phyloP scores from a whole-genome alignment of 2,113 vertebrate genomes.

The Nothoprocta perdicaria region DNA sequence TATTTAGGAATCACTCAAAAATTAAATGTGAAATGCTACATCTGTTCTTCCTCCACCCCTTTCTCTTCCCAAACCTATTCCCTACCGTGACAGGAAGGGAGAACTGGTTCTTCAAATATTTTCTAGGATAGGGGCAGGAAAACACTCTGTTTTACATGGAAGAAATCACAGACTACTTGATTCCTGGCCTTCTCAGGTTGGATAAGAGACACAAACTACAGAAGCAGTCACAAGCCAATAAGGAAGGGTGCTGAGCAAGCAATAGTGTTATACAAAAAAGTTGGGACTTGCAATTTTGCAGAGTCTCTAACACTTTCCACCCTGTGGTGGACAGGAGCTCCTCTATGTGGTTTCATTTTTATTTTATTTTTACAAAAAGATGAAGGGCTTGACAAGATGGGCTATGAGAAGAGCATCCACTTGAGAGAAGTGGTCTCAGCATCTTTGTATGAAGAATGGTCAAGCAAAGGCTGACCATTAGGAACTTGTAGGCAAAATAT shows the following conservation, averaged over 20 bases:
- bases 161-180: background rate
- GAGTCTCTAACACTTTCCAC: background rate
- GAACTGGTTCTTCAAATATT: background rate
- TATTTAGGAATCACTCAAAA: constrained; percentile 39
- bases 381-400: background rate
- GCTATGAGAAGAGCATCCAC: background rate
- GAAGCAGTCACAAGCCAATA: background rate
- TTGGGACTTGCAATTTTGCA: background rate
- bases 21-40: constrained; percentile 58
- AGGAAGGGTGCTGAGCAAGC: background rate
- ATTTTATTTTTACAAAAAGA: background rate
- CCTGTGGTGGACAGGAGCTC: background rate
- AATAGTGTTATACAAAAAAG: background rate
- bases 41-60: background rate
- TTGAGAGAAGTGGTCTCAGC: background rate
- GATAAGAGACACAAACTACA: background rate
- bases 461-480: background rate
- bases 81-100: background rate
- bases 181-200: background rate
- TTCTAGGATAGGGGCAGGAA: background rate
- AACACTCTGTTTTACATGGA: background rate
- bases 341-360: background rate
- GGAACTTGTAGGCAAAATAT: background rate
- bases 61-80: constrained; percentile 35
- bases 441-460: background rate